These are phyloP conservation scores for Microcebus griseorufus DNA, from an alignment of 2,113 vertebrate genomes.

Conservation along the genomic window DNA sequence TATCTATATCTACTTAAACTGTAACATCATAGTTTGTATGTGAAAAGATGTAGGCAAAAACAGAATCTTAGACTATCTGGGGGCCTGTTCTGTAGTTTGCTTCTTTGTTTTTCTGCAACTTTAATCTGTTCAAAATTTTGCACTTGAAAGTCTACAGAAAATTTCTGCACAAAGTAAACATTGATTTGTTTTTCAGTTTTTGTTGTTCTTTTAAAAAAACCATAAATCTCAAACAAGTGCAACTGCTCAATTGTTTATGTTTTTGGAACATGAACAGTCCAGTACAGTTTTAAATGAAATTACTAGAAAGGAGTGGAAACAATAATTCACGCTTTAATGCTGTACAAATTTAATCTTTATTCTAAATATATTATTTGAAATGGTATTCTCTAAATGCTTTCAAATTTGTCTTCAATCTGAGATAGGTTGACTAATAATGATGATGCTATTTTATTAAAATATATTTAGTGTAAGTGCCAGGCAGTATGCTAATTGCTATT, in stretches of 20 bases:
- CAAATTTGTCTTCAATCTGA: not conserved
- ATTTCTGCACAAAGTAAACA: not conserved
- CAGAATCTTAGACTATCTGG: not conserved
- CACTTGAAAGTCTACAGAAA: not conserved
- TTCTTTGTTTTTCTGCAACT: not conserved
- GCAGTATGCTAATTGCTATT: not conserved
- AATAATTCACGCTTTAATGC: not conserved
- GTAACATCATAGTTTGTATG: not conserved
- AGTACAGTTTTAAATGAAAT: conserved; percentile 41
- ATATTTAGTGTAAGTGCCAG: not conserved
- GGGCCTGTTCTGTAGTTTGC: not conserved
- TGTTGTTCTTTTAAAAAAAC: conserved; percentile 17
- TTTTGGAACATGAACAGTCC: not conserved
- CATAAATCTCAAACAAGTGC: not conserved
- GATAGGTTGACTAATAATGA: not conserved
- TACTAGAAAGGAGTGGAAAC: not conserved
- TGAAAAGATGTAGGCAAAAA: not conserved
- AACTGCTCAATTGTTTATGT: not conserved
- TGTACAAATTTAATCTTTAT: not conserved
- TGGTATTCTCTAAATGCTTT: conserved; percentile 9
- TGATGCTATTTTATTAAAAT: not conserved
- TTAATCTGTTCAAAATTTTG: conserved; percentile 3
- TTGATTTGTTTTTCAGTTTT: not conserved
- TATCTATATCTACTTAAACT: not conserved
- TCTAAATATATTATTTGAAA: conserved; percentile 1